phyloP scores from a whole-genome alignment of 2,797 vertebrate genomes.

The Anniella stebbinsi region DNA sequence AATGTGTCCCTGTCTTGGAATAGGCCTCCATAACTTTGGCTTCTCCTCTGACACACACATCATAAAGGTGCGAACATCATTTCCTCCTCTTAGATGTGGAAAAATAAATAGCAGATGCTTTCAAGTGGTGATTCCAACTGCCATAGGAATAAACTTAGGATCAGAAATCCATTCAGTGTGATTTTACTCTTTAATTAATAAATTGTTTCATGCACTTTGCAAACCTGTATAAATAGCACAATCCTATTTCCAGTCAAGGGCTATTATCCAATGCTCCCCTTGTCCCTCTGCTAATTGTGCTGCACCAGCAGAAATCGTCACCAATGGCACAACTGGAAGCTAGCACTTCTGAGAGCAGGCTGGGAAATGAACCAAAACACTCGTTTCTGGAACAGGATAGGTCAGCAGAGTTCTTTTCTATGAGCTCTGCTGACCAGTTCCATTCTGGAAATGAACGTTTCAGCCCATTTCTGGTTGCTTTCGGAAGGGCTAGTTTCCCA shows the following conservation, averaged over 20 bases:
- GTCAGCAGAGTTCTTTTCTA: too few relatives aligned
- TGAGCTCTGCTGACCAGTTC: too few relatives aligned
- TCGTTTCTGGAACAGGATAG: too few relatives aligned
- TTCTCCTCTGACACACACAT: slow-evolving; percentile 53
- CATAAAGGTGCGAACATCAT: slow-evolving; percentile 68
- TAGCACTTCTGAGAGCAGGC: too few relatives aligned
- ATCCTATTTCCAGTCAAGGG: not conserved
- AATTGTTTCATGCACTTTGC: slow-evolving; percentile 61
- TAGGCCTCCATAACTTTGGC: slow-evolving; percentile 45
- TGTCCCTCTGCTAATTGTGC: too few relatives aligned
- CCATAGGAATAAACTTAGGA: slow-evolving; percentile 63
- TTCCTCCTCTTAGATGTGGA: slow-evolving; percentile 60
- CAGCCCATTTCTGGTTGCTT: too few relatives aligned
- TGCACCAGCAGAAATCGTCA: too few relatives aligned
- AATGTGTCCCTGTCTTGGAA: slow-evolving; percentile 47
- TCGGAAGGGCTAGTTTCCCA: too few relatives aligned
- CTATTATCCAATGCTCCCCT: too few relatives aligned
- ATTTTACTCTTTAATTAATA: slow-evolving; percentile 66
- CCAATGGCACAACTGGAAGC: too few relatives aligned
- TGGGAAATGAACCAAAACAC: too few relatives aligned
- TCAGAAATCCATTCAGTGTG: slow-evolving; percentile 59
- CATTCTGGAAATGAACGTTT: too few relatives aligned
- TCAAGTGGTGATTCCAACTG: slow-evolving; percentile 71
- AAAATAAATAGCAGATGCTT: slow-evolving; percentile 71
- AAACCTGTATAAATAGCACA: slow-evolving; percentile 22